Evolutionary conservation across 2,113 vertebrate species (phyloP), one percentile per base, ranked within the genome.

Genomic region (Cardinalis cardinalis): DNA sequence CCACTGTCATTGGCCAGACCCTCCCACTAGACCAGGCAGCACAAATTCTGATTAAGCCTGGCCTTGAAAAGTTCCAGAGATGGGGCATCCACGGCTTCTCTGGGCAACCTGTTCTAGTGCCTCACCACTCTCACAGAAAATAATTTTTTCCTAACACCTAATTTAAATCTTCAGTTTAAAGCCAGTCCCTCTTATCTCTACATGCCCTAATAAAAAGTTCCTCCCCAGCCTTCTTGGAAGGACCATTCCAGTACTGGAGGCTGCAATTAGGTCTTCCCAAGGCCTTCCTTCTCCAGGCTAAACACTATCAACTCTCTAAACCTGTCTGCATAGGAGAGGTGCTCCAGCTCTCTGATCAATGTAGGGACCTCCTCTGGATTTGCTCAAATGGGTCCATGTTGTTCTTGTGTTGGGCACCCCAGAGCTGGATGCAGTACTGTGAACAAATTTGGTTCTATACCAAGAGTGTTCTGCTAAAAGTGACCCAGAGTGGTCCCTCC

Each of bases 1-100:
- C 10, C 11, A n/a, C 11, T 18, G 13, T 7, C 15, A 66, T 9
- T 46, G n/a, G 17, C 20, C 17, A 59, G 16, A 29, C 40, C 11
- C 6, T 60, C 26, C 4, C 17, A 18, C 29, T 53, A 40, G 29
- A 34, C 7, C 18, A 15, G 9, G 16, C 2, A 31, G n/a, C 6
- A 52, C 11, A 40, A 51, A 66, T 6, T 19, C 14, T 5, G 7
- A 25, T 40, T 52, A 44, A 74, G 52, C 10, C 19, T 7, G 17
- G 11, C 6, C 20, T 34, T 26, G 38, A 60, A 46, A 44, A 36
- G 7, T 34, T 66, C 10, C 29, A 59, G 24, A 11, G 19, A 31
- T 31, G n/a, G 5, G n/a, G 3, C 18, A 44, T 58, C 10, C 10
- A 17, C 1, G 6, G 6, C 5, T 40, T 52, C 38, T 25, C n/a